Conservation (phyloP, 2,888 invertebrate species). For the Clivina fossor region DNA sequence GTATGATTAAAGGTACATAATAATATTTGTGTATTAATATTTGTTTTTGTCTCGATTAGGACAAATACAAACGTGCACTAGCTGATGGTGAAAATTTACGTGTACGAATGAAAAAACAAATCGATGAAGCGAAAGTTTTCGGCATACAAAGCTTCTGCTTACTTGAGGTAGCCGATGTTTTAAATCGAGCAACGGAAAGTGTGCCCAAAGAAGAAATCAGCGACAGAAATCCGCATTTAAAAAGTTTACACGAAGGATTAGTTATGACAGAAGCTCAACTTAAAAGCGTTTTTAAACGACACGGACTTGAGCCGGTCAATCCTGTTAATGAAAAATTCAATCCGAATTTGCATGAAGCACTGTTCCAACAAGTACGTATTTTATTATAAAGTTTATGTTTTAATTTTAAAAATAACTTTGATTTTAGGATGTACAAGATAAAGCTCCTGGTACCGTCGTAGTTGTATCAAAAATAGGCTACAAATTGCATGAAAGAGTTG, state of each 20-base stretch:
- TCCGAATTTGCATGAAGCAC: conserved; percentile 94
- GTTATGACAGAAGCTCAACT: conserved; percentile 86
- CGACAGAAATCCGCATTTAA: conserved; percentile 73
- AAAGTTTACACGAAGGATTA: conserved; percentile 85
- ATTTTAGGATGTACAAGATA: conserved; percentile 72
- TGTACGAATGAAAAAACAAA: conserved; percentile 84
- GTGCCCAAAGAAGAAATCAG: conserved; percentile 77
- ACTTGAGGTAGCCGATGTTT: conserved; percentile 90
- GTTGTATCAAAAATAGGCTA: conserved; percentile 96
- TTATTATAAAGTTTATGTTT: conserved; percentile 11
- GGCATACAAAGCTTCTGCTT: conserved; percentile 96
- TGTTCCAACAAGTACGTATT: conserved; percentile 80
- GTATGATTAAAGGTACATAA: too few species aligned
- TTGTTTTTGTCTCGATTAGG: too few species aligned
- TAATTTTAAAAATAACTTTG: conserved; percentile 3
- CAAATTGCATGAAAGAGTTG: conserved; percentile 88
- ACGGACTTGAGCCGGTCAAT: conserved; percentile 85
- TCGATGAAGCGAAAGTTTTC: conserved; percentile 90
- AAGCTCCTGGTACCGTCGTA: conserved; percentile 83
- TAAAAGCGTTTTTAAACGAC: conserved; percentile 82
- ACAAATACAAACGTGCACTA: conserved; percentile 92
- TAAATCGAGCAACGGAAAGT: conserved; percentile 83
- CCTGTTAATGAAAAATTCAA: conserved; percentile 94
- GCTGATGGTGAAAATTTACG: conserved; percentile 96
- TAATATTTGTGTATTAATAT: too few species aligned